These are phyloP conservation scores for Crossoptilon crossoptilon DNA, from an alignment of 2,797 vertebrate genomes.

Conservation along the genomic window DNA sequence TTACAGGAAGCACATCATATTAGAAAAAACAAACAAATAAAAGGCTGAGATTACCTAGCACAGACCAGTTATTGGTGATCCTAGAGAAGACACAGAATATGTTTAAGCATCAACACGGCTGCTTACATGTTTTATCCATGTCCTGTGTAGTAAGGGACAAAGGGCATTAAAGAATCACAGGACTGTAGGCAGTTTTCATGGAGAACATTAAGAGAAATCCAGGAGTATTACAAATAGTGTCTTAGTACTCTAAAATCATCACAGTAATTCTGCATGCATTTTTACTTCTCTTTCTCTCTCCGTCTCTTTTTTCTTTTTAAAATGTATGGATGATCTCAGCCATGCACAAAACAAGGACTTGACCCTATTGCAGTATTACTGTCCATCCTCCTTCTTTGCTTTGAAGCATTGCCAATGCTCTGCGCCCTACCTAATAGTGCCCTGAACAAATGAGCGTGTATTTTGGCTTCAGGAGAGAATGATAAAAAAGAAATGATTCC, in stretches of 20 bases:
- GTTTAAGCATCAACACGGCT: not conserved
- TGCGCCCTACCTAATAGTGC: not conserved
- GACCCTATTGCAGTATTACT: not conserved
- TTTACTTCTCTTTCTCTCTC: not conserved
- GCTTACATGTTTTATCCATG: not conserved
- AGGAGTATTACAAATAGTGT: not conserved
- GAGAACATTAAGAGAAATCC: not conserved
- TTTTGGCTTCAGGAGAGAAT: not conserved
- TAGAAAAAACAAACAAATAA: not conserved
- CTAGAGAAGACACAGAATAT: not conserved
- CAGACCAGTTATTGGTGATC: not conserved
- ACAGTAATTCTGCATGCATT: not conserved
- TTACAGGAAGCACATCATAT: not conserved
- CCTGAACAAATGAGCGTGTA: accelerated
- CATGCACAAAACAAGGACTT: not conserved
- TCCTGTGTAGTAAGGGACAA: not conserved
- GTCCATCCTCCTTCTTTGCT: not conserved
- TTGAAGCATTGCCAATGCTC: not conserved
- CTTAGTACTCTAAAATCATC: not conserved
- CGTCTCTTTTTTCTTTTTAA: not conserved
- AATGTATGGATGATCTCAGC: not conserved
- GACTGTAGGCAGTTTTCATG: not conserved
- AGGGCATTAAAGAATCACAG: not conserved
- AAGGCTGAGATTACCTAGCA: not conserved
- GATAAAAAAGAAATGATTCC: not conserved